Percentiles rank a stretch among this genome's conserved stretches.
Evolutionary conservation across 92 coral and sea anemone species (phyloP).

Genomic region (Bergia sp.): DNA sequence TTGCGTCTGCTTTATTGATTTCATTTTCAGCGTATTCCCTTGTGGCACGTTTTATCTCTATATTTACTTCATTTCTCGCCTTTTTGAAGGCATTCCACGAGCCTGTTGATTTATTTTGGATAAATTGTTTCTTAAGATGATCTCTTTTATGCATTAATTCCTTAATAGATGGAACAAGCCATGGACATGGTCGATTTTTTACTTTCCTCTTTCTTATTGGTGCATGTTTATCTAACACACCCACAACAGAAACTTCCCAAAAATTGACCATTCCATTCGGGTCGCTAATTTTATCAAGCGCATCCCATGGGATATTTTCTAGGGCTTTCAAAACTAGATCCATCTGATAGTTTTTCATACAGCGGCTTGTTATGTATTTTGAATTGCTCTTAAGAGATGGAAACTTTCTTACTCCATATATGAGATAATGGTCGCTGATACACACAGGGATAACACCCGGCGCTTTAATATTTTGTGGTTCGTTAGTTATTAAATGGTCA

Average conservation of each 20-base stretch:
- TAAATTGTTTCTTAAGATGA: constrained; percentile 26
- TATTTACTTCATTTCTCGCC: no score
- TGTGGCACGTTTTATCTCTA: constrained; percentile 30
- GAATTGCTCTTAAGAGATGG: constrained; percentile 1
- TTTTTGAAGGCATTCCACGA: constrained; percentile 30
- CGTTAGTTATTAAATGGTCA: constrained; percentile 43
- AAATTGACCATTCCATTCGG: constrained; percentile 25
- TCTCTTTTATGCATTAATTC: constrained; percentile 33
- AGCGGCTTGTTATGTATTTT: constrained; percentile 26
- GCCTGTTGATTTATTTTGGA: constrained; percentile 11
- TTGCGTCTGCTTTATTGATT: no score
- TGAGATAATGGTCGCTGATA: no score
- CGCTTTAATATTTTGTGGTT: no score
- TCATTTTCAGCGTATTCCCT: no score
- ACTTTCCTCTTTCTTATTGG: constrained; percentile 25
- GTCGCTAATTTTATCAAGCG: constrained; percentile 2
- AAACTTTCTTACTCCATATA: no score
- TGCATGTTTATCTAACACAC: constrained; percentile 41
- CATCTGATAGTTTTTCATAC: no score
- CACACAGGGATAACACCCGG: no score
- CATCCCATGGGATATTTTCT: constrained; percentile 19
- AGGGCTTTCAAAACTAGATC: constrained; percentile 19
- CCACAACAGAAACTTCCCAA: constrained; percentile 31
- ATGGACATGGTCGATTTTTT: constrained; percentile 34
- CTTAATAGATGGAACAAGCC: constrained; percentile 23